phyloP scores from a whole-genome alignment of 2,888 invertebrate species.

The Sarcophaga carnaria region DNA sequence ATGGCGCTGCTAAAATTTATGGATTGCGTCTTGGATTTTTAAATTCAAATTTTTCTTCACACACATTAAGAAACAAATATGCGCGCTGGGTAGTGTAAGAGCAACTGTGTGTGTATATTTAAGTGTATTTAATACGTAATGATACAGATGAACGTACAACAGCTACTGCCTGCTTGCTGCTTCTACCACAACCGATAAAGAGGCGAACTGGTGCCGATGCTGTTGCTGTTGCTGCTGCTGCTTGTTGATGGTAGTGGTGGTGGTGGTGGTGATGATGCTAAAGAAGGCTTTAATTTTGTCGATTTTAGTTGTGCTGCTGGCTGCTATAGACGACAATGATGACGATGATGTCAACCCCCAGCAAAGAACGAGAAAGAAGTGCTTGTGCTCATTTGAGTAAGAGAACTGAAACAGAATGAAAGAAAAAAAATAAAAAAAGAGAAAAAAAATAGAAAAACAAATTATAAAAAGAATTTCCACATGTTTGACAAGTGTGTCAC shows the following conservation, averaged over 20 bases:
- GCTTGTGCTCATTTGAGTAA: constrained; percentile 50
- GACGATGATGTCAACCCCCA: constrained; percentile 65
- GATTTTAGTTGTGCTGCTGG: constrained; percentile 9
- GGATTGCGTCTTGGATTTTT: no score
- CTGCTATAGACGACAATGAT: constrained; percentile 24
- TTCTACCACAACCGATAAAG: not conserved
- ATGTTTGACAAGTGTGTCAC: constrained; percentile 69
- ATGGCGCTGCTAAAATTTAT: not conserved
- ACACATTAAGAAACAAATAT: no score
- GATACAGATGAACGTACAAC: constrained; percentile 38
- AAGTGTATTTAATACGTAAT: constrained; percentile 37
- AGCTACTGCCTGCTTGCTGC: constrained; percentile 25
- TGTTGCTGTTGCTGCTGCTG: constrained; percentile 13
- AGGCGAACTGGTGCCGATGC: not conserved
- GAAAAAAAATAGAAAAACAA: not conserved
- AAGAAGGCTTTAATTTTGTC: not conserved
- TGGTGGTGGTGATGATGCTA: constrained; percentile 30
- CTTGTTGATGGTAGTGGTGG: not conserved
- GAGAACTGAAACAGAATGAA: not conserved
- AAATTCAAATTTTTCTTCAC: no score
- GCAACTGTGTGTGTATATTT: constrained; percentile 11
- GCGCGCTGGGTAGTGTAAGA: not conserved
- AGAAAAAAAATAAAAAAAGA: not conserved
- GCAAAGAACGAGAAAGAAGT: constrained; percentile 60
- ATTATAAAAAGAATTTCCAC: constrained; percentile 58